Percentiles rank a stretch among this genome's conserved stretches.
phyloP scores from a whole-genome alignment of 2,888 invertebrate species.

The Oligia strigilis region DNA sequence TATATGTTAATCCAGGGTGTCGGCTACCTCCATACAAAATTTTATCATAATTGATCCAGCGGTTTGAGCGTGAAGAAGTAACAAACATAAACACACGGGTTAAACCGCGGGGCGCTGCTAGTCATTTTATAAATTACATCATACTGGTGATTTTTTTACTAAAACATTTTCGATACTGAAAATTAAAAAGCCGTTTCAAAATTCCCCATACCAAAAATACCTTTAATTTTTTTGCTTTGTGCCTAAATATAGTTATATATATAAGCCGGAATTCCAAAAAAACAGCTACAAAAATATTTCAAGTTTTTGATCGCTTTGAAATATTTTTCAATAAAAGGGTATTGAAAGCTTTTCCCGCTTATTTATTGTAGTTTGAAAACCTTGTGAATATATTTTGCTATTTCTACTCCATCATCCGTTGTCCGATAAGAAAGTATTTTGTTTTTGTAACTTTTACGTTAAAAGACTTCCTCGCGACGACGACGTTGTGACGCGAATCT shows the following conservation, averaged over 20 bases:
- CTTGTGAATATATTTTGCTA: neutral
- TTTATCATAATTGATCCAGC: no score
- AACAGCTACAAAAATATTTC: neutral
- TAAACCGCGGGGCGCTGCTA: no score
- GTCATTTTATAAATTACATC: neutral
- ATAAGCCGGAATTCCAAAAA: slow-evolving; percentile 22
- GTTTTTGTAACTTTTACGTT: neutral
- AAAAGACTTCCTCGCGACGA: neutral
- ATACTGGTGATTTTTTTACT: neutral
- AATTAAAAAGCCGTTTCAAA: slow-evolving; percentile 15
- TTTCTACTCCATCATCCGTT: neutral
- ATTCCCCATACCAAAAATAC: neutral
- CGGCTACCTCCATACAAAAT: no score
- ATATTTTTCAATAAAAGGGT: neutral
- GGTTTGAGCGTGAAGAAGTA: no score
- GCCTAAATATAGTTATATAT: slow-evolving; percentile 2
- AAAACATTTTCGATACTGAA: neutral
- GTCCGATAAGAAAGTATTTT: neutral
- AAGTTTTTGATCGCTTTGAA: neutral
- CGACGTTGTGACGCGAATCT: neutral
- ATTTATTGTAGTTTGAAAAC: neutral
- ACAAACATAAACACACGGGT: no score
- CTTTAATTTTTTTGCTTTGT: slow-evolving; percentile 12
- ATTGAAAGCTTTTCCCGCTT: neutral
- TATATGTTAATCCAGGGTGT: no score